Evolutionary conservation across 2,113 vertebrate genomes (phyloP).

Genomic region (Rynchops niger): DNA sequence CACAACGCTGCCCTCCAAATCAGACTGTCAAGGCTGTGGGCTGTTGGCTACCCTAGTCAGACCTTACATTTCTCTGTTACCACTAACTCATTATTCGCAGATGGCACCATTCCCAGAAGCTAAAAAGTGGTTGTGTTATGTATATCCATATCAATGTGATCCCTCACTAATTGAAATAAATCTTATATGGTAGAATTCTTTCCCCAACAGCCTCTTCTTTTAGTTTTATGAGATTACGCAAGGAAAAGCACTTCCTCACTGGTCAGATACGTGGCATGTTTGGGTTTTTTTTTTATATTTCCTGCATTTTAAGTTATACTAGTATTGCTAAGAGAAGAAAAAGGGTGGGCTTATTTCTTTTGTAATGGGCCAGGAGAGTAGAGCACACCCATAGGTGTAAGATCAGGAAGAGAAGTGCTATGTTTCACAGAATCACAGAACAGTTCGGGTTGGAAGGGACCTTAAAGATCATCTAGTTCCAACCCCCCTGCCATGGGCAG

Average conservation of each 20-base stretch:
- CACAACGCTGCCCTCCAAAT: neutral
- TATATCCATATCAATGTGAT: slow-evolving; percentile 10
- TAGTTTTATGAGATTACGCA: neutral
- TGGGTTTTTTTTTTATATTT: neutral
- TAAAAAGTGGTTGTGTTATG: slow-evolving; percentile 1
- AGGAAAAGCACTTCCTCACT: neutral
- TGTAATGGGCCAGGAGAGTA: neutral
- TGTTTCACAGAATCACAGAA: neutral
- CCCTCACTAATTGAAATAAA: neutral
- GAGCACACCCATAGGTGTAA: neutral
- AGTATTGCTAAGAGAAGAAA: neutral
- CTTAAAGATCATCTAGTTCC: too few relatives aligned
- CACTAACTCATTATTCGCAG: neutral
- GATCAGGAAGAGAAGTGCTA: neutral
- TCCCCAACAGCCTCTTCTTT: neutral
- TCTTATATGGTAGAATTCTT: neutral
- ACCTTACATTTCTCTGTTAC: neutral
- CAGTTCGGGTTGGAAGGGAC: too few relatives aligned
- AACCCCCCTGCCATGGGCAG: too few relatives aligned
- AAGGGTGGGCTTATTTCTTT: neutral
- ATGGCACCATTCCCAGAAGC: slow-evolving; percentile 36
- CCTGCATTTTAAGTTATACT: neutral
- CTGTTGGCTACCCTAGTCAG: neutral
- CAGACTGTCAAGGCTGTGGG: neutral
- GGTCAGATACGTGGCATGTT: neutral